Evolutionary conservation across 2,888 invertebrate species (phyloP).

Genomic region (Tridacna gigas): DNA sequence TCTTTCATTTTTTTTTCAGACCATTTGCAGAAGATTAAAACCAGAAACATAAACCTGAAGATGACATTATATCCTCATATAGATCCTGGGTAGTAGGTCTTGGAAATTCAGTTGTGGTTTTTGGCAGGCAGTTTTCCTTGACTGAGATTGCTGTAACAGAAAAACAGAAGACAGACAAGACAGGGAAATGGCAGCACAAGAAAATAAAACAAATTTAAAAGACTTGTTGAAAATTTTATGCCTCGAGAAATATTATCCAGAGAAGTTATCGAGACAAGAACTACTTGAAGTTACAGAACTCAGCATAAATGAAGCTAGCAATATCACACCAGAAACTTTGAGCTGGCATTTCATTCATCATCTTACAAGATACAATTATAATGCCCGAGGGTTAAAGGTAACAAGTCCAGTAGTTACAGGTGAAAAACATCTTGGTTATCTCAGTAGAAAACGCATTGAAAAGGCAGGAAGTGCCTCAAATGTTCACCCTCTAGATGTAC

Average conservation of each 20-base stretch:
- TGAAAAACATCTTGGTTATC: neutral
- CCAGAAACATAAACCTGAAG: no score
- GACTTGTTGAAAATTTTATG: neutral
- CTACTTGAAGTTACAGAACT: conserved; percentile 23
- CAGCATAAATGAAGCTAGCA: neutral
- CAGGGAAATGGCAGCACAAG: no score
- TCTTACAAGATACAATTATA: conserved; percentile 18
- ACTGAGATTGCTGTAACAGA: no score
- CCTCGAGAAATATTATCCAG: conserved; percentile 24
- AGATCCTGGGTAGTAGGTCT: no score
- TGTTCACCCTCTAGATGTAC: conserved; percentile 27
- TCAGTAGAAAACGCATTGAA: neutral
- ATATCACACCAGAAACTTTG: conserved; percentile 2
- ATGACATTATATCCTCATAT: no score
- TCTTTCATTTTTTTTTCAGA: no score
- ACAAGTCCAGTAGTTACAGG: neutral
- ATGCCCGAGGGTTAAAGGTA: conserved; percentile 14
- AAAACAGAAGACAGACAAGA: no score
- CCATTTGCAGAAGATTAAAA: no score
- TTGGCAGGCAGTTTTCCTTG: no score
- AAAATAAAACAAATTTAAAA: no score
- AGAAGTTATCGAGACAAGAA: conserved; percentile 8
- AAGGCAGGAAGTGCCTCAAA: neutral
- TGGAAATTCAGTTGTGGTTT: no score
- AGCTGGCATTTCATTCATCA: conserved; percentile 26